phyloP scores from a whole-genome alignment of 2,113 vertebrate species.

The Herpailurus yagouaroundi region DNA sequence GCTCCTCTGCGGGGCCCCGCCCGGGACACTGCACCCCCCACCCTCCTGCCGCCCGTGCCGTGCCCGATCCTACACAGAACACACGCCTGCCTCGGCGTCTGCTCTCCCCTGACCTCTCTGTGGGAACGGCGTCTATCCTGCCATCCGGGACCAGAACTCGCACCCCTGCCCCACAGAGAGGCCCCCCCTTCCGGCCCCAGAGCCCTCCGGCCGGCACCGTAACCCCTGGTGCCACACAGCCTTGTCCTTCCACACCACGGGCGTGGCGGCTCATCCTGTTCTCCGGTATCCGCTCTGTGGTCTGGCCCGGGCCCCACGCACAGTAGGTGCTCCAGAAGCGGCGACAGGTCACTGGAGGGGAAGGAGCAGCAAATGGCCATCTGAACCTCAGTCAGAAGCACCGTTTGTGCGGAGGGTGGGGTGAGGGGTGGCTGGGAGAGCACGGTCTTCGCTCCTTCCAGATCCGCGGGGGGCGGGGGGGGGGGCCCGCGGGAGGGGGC shows the following conservation, averaged over 20 bases:
- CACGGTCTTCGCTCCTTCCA: background rate
- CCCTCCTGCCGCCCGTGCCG: background rate
- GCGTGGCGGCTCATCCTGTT: accelerated
- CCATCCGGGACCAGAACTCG: background rate
- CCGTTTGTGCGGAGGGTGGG: background rate
- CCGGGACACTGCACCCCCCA: accelerated
- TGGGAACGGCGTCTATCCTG: accelerated
- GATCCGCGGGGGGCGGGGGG: background rate
- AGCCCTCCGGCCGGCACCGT: background rate
- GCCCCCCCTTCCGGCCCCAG: background rate
- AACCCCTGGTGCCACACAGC: background rate
- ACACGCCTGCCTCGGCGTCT: background rate
- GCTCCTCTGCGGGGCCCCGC: background rate
- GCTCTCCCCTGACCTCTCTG: background rate
- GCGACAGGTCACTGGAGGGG: background rate
- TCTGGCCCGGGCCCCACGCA: accelerated
- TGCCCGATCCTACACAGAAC: background rate
- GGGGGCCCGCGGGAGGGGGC: background rate
- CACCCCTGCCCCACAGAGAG: background rate
- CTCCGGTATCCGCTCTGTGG: background rate
- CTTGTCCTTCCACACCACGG: background rate
- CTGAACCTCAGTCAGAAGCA: background rate
- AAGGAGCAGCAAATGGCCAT: accelerated
- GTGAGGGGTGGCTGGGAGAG: background rate
- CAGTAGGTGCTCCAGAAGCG: background rate